Conservation (phyloP, 1,140 invertebrate genomes). For the Bombus terrestris region DNA sequence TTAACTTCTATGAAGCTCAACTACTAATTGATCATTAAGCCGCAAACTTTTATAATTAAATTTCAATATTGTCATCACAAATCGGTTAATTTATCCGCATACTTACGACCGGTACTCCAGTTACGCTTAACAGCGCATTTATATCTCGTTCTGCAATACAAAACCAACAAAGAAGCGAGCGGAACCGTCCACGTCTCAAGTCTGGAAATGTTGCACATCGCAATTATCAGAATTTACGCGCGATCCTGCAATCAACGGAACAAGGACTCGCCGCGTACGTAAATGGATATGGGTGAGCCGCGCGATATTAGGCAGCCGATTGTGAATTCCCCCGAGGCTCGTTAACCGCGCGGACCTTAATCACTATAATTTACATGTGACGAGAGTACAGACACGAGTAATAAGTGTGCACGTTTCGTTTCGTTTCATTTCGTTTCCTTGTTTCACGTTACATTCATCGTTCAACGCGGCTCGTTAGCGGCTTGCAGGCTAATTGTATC, state of each 20-base stretch:
- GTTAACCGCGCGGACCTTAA: slow-evolving; percentile 59
- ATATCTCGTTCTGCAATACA: too few relatives aligned
- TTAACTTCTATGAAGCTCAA: too few relatives aligned
- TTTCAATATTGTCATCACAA: too few relatives aligned
- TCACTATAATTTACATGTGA: slow-evolving; percentile 67
- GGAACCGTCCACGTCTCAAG: not conserved
- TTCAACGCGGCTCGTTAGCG: slow-evolving; percentile 17
- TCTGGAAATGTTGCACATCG: too few relatives aligned
- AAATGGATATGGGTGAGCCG: not conserved
- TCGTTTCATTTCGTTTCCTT: slow-evolving; percentile 13
- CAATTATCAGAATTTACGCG: slow-evolving; percentile 18
- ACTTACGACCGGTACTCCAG: too few relatives aligned
- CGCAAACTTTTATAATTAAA: too few relatives aligned
- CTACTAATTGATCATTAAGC: too few relatives aligned
- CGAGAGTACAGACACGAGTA: not conserved
- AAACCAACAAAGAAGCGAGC: too few relatives aligned
- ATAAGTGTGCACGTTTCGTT: not conserved
- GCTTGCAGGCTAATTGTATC: slow-evolving; percentile 32
- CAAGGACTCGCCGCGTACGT: not conserved
- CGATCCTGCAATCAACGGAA: not conserved
- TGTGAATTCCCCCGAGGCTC: slow-evolving; percentile 29
- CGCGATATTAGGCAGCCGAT: slow-evolving; percentile 33
- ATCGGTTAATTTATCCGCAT: too few relatives aligned
- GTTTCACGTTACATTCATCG: slow-evolving; percentile 6
- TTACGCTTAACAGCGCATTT: too few relatives aligned